Base-by-base conservation (phyloP, 2,113 vertebrate species). In the Excalfactoria chinensis region DNA sequence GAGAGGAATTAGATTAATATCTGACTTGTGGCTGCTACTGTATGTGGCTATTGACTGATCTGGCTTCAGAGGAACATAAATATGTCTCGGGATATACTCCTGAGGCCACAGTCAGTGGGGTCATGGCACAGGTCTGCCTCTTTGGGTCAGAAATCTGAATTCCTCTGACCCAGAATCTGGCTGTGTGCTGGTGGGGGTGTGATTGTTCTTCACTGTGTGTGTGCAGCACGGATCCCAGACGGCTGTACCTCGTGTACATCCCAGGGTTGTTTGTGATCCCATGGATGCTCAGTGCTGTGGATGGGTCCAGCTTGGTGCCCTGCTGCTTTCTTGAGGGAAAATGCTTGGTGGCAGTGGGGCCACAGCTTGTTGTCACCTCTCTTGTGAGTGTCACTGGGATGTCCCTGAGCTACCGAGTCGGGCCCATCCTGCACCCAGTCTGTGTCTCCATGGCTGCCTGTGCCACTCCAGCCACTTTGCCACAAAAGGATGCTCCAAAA, bases 1-100 rank as follows among this genome's bases (percentile, higher is more conserved):
- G 89, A 89, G 67, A 94, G 81, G 89, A 95, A 97, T 96, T 96
- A 93, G 96, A 92, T 97, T 97, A 96, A 93, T 95, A 95, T 95
- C 92, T 86, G 93, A 97, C 96, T 96, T 76, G 92, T 92, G 90
- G 91, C 88, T 95, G 93, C 95, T 93, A 85, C 95, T 93, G 88
- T 90, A 86, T 84, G 84, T 81, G 80, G 69, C 89, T 95, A 95
- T 96, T 96, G 94, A 96, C 87, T 93, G 96, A 95, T 81, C 80
- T 93, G 89, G 83, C 92, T 88, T 87, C 59, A 71, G 88, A 94
- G 90, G 70, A 73, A 86, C 88, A 90, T 93, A 95, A 92, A 94
- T 94, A 85, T 85, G 82, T 92, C 92, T 92, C 0, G 0, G 78
- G 90, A 86, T 91, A 53, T 70, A 66, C 89, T 68, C 77, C 58